Evolutionary conservation across 2,888 invertebrate genomes (phyloP).

Genomic region (Archaeoteleia sp.): DNA sequence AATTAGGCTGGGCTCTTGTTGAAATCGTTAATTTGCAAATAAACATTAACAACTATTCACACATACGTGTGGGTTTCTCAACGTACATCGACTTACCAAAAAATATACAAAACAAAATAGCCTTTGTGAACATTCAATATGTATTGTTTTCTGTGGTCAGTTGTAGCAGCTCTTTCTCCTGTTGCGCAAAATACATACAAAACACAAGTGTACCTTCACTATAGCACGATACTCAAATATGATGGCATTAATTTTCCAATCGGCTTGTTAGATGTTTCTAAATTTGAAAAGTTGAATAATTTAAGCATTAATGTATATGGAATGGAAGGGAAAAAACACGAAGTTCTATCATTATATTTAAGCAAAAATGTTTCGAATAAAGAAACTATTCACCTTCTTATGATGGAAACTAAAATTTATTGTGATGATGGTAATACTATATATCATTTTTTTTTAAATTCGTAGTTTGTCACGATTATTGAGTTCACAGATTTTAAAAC

Average conservation of each 20-base stretch:
- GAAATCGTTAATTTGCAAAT: too few species aligned
- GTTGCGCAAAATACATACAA: too few species aligned
- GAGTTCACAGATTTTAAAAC: conserved; percentile 8
- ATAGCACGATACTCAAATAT: conserved; percentile 1
- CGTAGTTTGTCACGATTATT: conserved; percentile 26
- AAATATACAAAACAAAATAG: too few species aligned
- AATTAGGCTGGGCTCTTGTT: too few species aligned
- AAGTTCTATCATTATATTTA: conserved; percentile 2
- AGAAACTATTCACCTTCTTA: conserved; percentile 9
- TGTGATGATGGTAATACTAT: conserved; percentile 13
- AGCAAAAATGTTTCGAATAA: background rate
- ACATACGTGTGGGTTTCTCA: too few species aligned
- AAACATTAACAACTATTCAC: too few species aligned
- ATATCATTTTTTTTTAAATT: conserved; percentile 23
- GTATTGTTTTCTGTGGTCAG: too few species aligned
- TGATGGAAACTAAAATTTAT: background rate
- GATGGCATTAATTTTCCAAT: conserved; percentile 12
- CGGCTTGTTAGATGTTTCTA: too few species aligned
- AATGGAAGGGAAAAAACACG: background rate
- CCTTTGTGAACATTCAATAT: too few species aligned
- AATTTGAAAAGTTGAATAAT: conserved; percentile 24
- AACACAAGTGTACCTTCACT: too few species aligned
- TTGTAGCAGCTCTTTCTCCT: too few species aligned
- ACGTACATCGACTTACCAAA: too few species aligned
- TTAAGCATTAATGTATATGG: conserved; percentile 15